Base-by-base conservation (phyloP, 2,888 invertebrate genomes). In the Chalcis sispes region DNA sequence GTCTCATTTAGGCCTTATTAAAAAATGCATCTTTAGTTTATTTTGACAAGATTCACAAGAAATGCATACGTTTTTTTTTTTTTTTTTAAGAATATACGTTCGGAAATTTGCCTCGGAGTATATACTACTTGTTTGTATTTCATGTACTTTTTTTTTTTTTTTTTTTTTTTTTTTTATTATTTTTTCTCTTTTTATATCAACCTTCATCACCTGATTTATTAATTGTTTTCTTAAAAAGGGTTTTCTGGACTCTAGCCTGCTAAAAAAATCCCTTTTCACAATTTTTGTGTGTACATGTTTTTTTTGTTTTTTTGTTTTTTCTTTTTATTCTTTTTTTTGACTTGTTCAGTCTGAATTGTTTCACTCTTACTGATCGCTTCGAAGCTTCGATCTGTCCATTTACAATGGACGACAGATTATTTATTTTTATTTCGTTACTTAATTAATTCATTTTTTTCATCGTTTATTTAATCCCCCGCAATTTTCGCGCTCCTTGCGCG, bases 401-500 rank as follows among this genome's bases (percentile, higher is more conserved):
- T 75, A 27, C 10, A 75, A 75, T 75, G 65, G 69, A 58, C 65
- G 54, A 62, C 62, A 50, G 52, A 76, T 73, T 76, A n/a, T 29
- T 65, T 52, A 13, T 42, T 42, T 42, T 2, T 69, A 56, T 56
- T 64, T 48, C n/a, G 32, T 69, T 58, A 66, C n/a, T n/a, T n/a
- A n/a, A n/a, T n/a, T n/a, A n/a, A n/a, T 78, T 58, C 56, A 42
- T 42, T 50, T 70, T 52, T n/a, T n/a, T n/a, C n/a, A n/a, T n/a
- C n/a, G n/a, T n/a, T n/a, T n/a, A n/a, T 76, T 78, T 77, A 75
- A 72, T 77, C 56, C 70, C 73, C 76, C 79, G 75, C 77, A 58
- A 79, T 81, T 81, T 78, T 79, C 77, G 77, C 80, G 81, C 78
- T 79, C 72, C 58, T 64, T 64, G 81, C 77, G 72, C 75, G 70